Conservation (phyloP, 2,888 invertebrate genomes). For the Aspidiotus rigidus region DNA sequence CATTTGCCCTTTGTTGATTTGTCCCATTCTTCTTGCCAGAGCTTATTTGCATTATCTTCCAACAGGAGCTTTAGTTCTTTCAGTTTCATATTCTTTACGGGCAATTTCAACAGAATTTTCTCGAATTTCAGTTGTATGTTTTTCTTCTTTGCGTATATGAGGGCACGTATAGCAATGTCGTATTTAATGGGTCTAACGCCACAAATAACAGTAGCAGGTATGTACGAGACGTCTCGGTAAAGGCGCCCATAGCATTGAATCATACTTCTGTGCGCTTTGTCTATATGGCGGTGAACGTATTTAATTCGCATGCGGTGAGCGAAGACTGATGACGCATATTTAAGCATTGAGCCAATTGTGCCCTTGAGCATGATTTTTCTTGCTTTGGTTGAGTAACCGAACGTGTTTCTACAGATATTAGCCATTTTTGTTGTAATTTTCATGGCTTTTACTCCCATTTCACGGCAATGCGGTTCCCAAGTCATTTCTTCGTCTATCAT, state of each 20-base stretch:
- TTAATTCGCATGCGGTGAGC: not conserved
- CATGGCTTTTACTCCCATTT: not conserved
- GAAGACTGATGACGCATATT: no score
- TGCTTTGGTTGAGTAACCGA: not conserved
- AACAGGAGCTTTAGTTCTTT: not conserved
- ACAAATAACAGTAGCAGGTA: not conserved
- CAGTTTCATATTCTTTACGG: not conserved
- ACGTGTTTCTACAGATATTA: not conserved
- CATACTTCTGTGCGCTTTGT: not conserved
- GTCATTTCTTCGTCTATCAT: not conserved
- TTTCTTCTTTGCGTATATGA: not conserved
- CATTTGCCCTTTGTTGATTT: not conserved
- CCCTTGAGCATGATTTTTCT: not conserved
- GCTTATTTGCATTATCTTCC: not conserved
- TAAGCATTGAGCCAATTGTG: no score
- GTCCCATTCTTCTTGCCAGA: not conserved
- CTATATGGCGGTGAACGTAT: not conserved
- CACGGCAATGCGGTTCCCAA: not conserved
- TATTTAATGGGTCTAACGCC: not conserved
- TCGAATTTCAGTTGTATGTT: not conserved
- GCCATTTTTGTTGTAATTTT: not conserved
- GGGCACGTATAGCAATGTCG: not conserved
- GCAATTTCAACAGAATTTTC: not conserved
- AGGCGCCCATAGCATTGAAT: not conserved
- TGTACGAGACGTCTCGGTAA: not conserved